Evolutionary conservation across 2,797 vertebrate species (phyloP), one percentile per base, ranked within the genome.

Genomic region (Sebastes iracundus): DNA sequence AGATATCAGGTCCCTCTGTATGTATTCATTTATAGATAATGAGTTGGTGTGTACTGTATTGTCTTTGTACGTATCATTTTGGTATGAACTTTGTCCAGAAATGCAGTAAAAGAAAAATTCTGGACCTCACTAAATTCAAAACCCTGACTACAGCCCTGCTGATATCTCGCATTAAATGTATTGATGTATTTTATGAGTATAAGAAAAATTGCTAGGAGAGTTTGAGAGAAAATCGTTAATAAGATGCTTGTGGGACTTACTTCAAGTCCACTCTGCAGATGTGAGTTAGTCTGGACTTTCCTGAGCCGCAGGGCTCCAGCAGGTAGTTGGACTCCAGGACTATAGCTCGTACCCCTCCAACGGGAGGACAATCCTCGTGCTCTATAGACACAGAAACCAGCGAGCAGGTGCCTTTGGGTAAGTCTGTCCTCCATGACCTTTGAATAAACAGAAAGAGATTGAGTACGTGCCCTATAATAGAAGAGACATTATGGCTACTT

Each of bases 221-320:
- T 18, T 58, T 16, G 12, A 12, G 49, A 72, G 7, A 61, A 72
- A 55, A 42, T 42, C 2, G 1, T n/a, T 22, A 33, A n/a, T 16
- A 65, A 53, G 10, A 72, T 49, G 11, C 18, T 6, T 70, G 46
- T 18, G n/a, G 23, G 32, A 95, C 97, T 97, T 94, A 99, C 99
- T 97, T 99, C 6, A 99, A 93, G 92, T 99, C 99, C 76, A 95
- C 93, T 94, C 99, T 96, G 95, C 97, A 98, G 94, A 99, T 95
- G 86, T 99, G 97, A 32, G 98, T 99, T 63, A 99, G 96, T 78
- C 98, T 96, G 75, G 99, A 98, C 90, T 99, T 99, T 80, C 98
- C 98, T 0, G 98, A 99, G 49, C 99, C 98, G 10, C 98, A 99
- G 0, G 98, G 99, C 82, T 99, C 99, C 76, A 99, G 96, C 82